phyloP scores from a whole-genome alignment of 2,113 vertebrate genomes.

The Onychorhynchus coronatus region DNA sequence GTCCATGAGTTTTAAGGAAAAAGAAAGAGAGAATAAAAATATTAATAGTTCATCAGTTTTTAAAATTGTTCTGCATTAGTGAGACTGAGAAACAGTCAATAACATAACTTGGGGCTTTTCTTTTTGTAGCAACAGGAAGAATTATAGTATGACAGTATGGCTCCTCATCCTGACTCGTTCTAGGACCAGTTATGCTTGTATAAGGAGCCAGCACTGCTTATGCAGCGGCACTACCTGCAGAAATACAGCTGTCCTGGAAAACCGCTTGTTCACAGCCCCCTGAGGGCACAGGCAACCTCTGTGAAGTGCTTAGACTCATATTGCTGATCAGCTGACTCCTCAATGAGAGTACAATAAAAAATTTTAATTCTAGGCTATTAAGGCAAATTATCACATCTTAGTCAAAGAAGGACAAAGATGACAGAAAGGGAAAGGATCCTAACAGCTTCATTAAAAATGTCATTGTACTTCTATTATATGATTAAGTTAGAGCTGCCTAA shows the following conservation, averaged over 20 bases:
- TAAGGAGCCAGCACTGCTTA: neutral
- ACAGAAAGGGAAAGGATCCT: conserved; percentile 2
- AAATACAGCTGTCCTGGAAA: neutral
- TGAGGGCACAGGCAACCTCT: neutral
- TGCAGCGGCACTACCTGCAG: neutral
- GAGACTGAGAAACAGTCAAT: neutral
- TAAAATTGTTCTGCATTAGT: neutral
- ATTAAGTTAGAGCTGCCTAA: neutral
- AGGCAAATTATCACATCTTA: conserved; percentile 23
- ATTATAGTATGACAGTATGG: fast-evolving
- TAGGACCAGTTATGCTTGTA: neutral
- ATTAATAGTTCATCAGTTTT: neutral
- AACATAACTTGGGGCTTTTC: neutral
- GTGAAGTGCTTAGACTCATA: neutral
- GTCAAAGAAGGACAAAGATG: neutral
- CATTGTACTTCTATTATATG: neutral
- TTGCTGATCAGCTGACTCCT: neutral
- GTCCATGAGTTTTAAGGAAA: neutral
- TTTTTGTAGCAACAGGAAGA: neutral
- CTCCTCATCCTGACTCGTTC: neutral
- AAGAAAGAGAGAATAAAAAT: neutral
- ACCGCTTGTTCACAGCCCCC: neutral
- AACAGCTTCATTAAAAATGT: neutral
- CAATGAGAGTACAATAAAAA: neutral
- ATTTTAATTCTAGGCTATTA: neutral